Evolutionary conservation across 2,888 invertebrate genomes (phyloP).

Genomic region (Apotomis turbidana): DNA sequence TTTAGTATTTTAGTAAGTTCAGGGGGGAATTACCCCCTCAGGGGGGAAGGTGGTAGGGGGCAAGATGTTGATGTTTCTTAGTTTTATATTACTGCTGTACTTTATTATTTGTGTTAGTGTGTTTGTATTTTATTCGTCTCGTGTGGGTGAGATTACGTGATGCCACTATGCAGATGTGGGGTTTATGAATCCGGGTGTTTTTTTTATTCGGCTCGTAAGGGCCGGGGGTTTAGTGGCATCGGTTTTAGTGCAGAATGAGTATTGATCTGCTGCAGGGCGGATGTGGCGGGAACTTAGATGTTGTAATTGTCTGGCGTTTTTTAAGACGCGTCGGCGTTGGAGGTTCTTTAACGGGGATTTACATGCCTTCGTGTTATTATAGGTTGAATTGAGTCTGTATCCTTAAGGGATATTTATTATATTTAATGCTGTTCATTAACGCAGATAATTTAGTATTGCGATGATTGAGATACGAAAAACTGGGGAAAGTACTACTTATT

Average conservation of each 20-base stretch:
- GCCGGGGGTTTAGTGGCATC: conserved; percentile 36
- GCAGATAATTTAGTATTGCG: no score
- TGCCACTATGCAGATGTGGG: conserved; percentile 76
- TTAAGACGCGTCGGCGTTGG: neutral
- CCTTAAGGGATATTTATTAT: no score
- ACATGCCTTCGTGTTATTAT: neutral
- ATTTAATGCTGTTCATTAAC: no score
- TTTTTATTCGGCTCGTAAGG: conserved; percentile 49
- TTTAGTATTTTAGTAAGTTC: conserved; percentile 85
- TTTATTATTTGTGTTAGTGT: conserved; percentile 82
- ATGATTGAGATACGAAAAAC: no score
- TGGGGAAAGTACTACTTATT: no score
- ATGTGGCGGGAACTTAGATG: conserved; percentile 23
- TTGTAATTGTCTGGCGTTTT: conserved; percentile 27
- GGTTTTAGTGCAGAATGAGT: conserved; percentile 39
- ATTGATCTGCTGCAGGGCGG: conserved; percentile 34
- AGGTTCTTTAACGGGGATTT: neutral
- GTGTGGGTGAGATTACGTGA: conserved; percentile 59
- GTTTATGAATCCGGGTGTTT: conserved; percentile 56
- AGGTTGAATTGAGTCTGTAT: no score
- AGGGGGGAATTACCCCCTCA: conserved; percentile 76
- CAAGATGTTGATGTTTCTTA: conserved; percentile 84
- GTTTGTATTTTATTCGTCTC: conserved; percentile 56
- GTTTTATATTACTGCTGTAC: conserved; percentile 83
- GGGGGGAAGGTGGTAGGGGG: conserved; percentile 58